These are phyloP conservation scores for Hydra vulgaris DNA, from an alignment of 30 jellyfish, hydroid and myxozoan genomes.

Conservation along the genomic window DNA sequence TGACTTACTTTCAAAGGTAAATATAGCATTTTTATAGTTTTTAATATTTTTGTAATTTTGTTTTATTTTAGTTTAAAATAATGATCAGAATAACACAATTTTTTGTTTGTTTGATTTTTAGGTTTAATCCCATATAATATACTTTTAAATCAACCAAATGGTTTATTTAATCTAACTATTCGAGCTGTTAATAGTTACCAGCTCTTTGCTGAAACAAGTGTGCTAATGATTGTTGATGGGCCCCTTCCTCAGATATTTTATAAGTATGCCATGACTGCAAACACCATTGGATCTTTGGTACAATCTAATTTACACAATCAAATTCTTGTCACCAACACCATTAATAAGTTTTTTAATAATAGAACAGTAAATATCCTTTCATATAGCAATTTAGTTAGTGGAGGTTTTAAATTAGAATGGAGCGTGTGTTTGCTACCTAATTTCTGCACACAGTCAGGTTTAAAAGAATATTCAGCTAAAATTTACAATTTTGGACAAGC, in stretches of 20 bases:
- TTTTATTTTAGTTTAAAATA: not conserved
- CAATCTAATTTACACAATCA: constrained; percentile 18
- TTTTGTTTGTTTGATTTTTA: not conserved
- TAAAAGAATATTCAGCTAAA: constrained; percentile 11
- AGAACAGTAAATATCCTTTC: constrained; percentile 28
- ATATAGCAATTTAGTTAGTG: constrained; percentile 7
- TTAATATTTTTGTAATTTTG: not conserved
- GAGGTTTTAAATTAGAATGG: constrained; percentile 26
- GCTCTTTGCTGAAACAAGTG: constrained; percentile 39
- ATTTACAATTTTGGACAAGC: constrained; percentile 5
- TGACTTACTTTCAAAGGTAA: no score
- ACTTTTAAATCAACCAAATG: constrained; percentile 37
- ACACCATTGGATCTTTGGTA: constrained; percentile 9
- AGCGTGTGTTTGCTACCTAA: constrained; percentile 62
- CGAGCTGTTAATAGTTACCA: constrained; percentile 69
- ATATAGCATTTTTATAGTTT: not conserved
- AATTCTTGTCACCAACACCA: constrained; percentile 13
- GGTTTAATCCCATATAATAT: constrained; percentile 29
- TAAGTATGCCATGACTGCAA: constrained; percentile 38
- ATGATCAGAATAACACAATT: no score
- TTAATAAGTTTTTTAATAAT: constrained; percentile 38
- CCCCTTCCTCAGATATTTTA: constrained; percentile 57
- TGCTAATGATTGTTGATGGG: constrained; percentile 44
- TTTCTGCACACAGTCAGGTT: constrained; percentile 54
- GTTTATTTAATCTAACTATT: constrained; percentile 45